Percentiles rank a stretch among this genome's conserved stretches.
These are phyloP conservation scores for Pseudocheirus occidentalis DNA, from an alignment of 2,797 vertebrate species.

Conservation along the genomic window DNA sequence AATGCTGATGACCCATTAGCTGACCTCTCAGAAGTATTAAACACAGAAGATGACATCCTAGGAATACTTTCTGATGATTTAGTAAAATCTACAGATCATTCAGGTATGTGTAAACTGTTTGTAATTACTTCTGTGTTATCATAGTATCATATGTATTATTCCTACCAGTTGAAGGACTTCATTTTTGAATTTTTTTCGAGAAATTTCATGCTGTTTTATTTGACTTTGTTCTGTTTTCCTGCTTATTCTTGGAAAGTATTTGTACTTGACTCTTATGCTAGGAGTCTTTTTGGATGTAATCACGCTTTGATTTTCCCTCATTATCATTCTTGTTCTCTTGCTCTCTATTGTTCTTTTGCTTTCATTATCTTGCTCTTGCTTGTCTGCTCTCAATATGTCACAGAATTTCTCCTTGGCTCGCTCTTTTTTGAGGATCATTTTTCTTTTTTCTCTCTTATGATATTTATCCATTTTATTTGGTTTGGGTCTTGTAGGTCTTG, in stretches of 20 bases:
- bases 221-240: constrained; percentile 75
- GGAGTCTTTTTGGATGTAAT: constrained; percentile 77
- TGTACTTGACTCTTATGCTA: constrained; percentile 78
- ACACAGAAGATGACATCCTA: constrained; percentile 97
- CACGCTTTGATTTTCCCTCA: constrained; percentile 33
- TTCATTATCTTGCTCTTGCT: neutral
- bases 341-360: neutral
- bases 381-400: neutral
- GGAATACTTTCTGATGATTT: constrained; percentile 96
- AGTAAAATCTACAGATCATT: constrained; percentile 93
- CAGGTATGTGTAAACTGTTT: constrained; percentile 86
- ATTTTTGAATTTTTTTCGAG: constrained; percentile 42
- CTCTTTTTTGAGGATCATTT: constrained; percentile 80
- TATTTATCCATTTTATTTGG: constrained; percentile 97
- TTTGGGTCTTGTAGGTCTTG: constrained; percentile 99
- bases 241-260: constrained; percentile 61
- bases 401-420: constrained; percentile 34
- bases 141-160: neutral
- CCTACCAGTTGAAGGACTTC: neutral
- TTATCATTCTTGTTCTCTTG: neutral
- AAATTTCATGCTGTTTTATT: constrained; percentile 67
- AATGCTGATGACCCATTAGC: constrained; percentile 93
- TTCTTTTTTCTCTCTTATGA: constrained; percentile 84
- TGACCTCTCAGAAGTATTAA: constrained; percentile 97
- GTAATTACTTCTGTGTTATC: neutral